These are phyloP conservation scores for Nemoura dubitans DNA, from an alignment of 2,888 invertebrate species.

Conservation along the genomic window DNA sequence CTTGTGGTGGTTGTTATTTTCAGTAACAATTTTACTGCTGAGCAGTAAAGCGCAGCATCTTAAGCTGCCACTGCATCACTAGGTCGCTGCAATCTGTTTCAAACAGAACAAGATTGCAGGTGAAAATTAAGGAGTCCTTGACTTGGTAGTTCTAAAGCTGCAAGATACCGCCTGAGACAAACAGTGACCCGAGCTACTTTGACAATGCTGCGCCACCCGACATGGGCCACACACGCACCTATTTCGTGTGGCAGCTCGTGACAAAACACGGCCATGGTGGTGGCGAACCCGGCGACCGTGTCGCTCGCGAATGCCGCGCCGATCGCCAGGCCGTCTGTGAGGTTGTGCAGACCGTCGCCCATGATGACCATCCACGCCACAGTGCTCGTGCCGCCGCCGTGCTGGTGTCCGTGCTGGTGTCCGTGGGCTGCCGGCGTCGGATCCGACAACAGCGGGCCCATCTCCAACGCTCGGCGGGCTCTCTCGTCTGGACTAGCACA, in stretches of 20 bases:
- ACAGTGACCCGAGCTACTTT: too few species aligned
- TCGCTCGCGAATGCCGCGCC: constrained; percentile 81
- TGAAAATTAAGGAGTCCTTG: too few species aligned
- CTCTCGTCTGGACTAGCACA: not conserved
- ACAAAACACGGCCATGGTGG: constrained; percentile 80
- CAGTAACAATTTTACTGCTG: too few species aligned
- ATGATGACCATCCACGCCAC: constrained; percentile 83
- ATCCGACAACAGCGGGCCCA: not conserved
- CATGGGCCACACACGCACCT: constrained; percentile 61
- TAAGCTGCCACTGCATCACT: too few species aligned
- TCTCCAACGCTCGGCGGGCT: not conserved
- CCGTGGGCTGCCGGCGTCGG: constrained; percentile 43
- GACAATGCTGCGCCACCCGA: too few species aligned
- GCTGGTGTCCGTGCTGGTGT: constrained; percentile 53
- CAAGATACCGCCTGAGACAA: too few species aligned
- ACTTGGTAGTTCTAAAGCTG: too few species aligned
- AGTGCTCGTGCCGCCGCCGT: constrained; percentile 59
- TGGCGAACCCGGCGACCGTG: constrained; percentile 78
- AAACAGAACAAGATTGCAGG: too few species aligned
- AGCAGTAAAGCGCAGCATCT: too few species aligned
- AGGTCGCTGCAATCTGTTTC: too few species aligned
- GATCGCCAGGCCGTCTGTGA: constrained; percentile 82
- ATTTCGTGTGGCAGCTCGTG: constrained; percentile 85
- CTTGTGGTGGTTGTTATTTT: too few species aligned
- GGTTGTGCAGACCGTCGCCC: constrained; percentile 82